Conservation (phyloP, 2,113 vertebrate genomes). For the Spea bombifrons region DNA sequence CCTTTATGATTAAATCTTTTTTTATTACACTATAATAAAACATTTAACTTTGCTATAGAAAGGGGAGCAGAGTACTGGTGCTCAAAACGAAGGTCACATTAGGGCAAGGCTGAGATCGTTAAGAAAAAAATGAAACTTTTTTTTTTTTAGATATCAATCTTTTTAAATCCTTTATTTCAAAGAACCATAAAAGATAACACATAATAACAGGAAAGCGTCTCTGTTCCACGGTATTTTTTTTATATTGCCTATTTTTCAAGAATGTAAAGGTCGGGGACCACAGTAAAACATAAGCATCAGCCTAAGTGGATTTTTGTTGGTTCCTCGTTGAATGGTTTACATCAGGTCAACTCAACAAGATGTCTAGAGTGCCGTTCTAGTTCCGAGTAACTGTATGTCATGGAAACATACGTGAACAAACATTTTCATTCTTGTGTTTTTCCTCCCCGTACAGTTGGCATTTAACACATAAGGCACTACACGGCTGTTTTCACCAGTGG, state of each 20-base stretch:
- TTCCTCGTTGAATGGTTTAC: neutral
- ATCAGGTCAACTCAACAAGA: neutral
- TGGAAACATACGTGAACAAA: neutral
- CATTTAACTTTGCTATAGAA: too few relatives aligned
- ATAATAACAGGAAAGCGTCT: neutral
- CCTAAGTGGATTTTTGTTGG: neutral
- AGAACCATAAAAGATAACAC: neutral
- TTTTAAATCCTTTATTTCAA: neutral
- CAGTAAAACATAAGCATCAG: neutral
- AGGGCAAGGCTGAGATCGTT: too few relatives aligned
- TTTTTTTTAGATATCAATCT: too few relatives aligned
- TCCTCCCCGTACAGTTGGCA: constrained; percentile 32
- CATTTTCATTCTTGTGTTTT: neutral
- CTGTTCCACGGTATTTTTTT: neutral
- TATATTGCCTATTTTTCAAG: neutral
- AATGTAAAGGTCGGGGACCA: neutral
- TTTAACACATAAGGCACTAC: neutral
- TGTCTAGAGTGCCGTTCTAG: neutral
- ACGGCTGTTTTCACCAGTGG: constrained; percentile 24
- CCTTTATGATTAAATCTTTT: too few relatives aligned
- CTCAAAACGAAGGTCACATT: too few relatives aligned
- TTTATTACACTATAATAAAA: too few relatives aligned
- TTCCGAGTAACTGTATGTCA: neutral
- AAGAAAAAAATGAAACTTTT: too few relatives aligned
- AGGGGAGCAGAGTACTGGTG: too few relatives aligned